Base-by-base conservation (phyloP, 2,113 vertebrate species). In the Alethe castanea region DNA sequence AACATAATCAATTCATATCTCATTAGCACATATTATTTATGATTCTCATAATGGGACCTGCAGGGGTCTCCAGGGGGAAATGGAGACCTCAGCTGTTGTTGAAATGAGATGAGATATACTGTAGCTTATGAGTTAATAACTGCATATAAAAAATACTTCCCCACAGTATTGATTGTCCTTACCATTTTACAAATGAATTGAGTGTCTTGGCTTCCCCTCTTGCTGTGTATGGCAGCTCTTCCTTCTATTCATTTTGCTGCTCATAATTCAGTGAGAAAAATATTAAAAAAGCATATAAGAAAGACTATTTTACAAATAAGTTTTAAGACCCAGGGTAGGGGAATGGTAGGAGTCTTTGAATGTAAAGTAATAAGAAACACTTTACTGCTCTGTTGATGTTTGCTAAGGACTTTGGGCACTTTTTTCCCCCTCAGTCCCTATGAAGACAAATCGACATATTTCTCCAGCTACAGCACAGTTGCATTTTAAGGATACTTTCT, bases 101-200 rank as follows among this genome's bases (percentile, higher is more conserved):
- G 97, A 98, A 99, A 99, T 99, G 98, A 99, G 99, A 99, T 99
- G 99, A 99, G 98, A 98, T 99, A 98, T 99, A 99, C 99, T 99
- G 99, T 99, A 99, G 98, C 98, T 99, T 99, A 99, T 99, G 99
- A 99, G 98, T 99, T 99, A 98, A 99, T 99, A 99, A 99, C 98
- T 98, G 98, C 98, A 99, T 99, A 99, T 98, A 98, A 98, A 99
- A 99, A 99, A 99, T 98, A 98, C 98, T 99, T 99, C 98, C 98
- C 97, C 96, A 91, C 96, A 72, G 97, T 98, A 99, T 99, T 98
- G 99, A 99, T 99, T 98, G 98, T 96, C 97, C 98, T 95, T 92
- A 96, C 96, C 97, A 94, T 98, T 98, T 97, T 97, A 97, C 96
- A 98, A 98, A 99, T 96, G 97, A 98, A 98, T 97, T 95, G 97